A percentile compares a stretch with the other conserved stretches of the same genome.
Conservation (phyloP, 2,888 invertebrate species). For the Polymixis lichenea region DNA sequence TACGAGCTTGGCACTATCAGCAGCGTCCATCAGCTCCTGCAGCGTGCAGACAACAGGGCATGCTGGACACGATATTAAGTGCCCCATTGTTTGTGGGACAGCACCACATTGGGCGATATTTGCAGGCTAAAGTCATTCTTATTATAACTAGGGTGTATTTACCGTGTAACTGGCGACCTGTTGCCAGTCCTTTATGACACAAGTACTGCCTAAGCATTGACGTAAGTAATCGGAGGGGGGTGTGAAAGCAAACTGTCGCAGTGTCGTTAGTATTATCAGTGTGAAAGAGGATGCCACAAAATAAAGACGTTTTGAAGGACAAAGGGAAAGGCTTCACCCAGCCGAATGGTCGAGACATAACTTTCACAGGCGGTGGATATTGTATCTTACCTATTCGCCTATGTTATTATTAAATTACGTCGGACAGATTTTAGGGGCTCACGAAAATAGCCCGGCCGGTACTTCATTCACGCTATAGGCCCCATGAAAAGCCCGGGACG, state of each 20-base stretch:
- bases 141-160: conserved; percentile 6
- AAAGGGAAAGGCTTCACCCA: not conserved
- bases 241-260: conserved; percentile 30
- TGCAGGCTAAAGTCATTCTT: not conserved
- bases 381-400: not conserved
- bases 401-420: not conserved
- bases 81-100: too few relatives aligned
- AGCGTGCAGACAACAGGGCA: too few relatives aligned
- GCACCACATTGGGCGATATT: too few relatives aligned
- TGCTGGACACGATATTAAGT: too few relatives aligned
- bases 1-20: too few relatives aligned
- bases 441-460: not conserved
- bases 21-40: too few relatives aligned
- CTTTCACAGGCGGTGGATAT: not conserved
- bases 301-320: conserved; percentile 4
- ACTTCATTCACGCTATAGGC: conserved; percentile 2
- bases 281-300: conserved; percentile 14
- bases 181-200: conserved; percentile 26
- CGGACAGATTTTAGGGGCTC: not conserved
- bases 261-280: conserved; percentile 2
- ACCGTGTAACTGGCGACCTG: conserved; percentile 33
- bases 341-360: not conserved
- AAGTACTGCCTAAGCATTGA: conserved; percentile 29
- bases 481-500: not conserved
- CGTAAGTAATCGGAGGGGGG: conserved; percentile 32